Evolutionary conservation across 2,797 vertebrate genomes (phyloP), one percentile per base, ranked within the genome.

Genomic region (Brachyrhaphis roseni): DNA sequence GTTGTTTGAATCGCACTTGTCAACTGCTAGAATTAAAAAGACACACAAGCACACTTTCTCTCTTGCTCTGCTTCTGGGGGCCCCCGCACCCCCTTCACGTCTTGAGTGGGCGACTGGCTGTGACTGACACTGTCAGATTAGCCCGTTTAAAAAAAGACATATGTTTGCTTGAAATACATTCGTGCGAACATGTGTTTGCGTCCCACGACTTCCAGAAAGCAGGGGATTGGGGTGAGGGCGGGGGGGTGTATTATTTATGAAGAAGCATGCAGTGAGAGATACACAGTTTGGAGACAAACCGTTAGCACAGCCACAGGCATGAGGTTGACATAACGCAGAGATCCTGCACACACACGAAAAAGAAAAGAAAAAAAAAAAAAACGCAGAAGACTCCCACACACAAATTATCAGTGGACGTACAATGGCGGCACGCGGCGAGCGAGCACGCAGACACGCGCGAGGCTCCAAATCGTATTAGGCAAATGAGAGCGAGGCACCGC

Each of bases 381-480:
- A 1, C 15, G 64, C 76, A 72, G 84, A 86, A 89, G 47, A 85
- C 88, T 64, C 74, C 46, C 66, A 72, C 75, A 46, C 0, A 74
- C 41, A 73, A 72, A 86, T 77, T 84, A 88, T 78, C 26, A 13
- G 36, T 23, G 74, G 78, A 75, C 72, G 79, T 66, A 36, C 74
- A 47, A 81, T 79, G 39, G 72, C 18, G 71, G 46, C 66, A 55
- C 68, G 78, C 72, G 82, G 74, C 75, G 72, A 28, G 23, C n/a
- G 10, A 34, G 2, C 6, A 72, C 74, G 43, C 49, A 66, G 23
- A 75, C 80, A 83, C 86, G 74, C 77, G 82, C 77, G 36, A 78
- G 2, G 75, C 78, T 73, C 85, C 82, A 91, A 93, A 93, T 93
- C 91, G 90, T 89, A 91, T 91, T 93, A 94, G 89, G 88, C 87